phyloP scores from a whole-genome alignment of 1,140 invertebrate species.

The Belonocnema kinseyi region DNA sequence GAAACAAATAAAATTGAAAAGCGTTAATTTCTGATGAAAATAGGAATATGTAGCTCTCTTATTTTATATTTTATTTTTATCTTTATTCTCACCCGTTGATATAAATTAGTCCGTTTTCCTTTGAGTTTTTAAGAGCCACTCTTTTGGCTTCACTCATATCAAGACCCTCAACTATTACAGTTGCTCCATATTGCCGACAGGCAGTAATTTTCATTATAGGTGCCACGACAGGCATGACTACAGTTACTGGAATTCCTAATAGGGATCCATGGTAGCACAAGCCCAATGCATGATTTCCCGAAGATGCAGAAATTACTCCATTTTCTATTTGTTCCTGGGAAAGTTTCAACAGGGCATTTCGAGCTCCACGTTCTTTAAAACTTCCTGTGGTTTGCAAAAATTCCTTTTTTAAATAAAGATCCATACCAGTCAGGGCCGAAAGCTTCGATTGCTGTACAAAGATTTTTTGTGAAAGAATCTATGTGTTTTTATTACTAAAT shows the following conservation, averaged over 20 bases:
- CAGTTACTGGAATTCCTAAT: slow-evolving; percentile 89
- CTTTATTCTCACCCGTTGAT: slow-evolving; percentile 84
- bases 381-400: slow-evolving; percentile 94
- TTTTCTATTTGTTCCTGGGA: slow-evolving; percentile 81
- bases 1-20: no score
- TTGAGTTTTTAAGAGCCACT: slow-evolving; percentile 84
- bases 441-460: slow-evolving; percentile 84
- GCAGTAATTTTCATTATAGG: slow-evolving; percentile 96
- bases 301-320: slow-evolving; percentile 93
- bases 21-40: no score
- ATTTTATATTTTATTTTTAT: no score
- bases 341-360: slow-evolving; percentile 89
- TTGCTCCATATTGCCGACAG: slow-evolving; percentile 89
- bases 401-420: slow-evolving; percentile 95
- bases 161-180: slow-evolving; percentile 88
- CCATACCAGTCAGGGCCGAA: slow-evolving; percentile 86
- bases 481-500: slow-evolving; percentile 5
- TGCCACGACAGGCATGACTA: slow-evolving; percentile 94
- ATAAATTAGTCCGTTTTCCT: slow-evolving; percentile 85
- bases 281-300: slow-evolving; percentile 94
- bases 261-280: slow-evolving; percentile 91
- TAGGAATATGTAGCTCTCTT: no score
- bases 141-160: slow-evolving; percentile 92
- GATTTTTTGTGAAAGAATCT: slow-evolving; percentile 32
- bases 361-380: slow-evolving; percentile 94